phyloP scores from a whole-genome alignment of 2,888 invertebrate species.

The Acanthosepion pharaonis region DNA sequence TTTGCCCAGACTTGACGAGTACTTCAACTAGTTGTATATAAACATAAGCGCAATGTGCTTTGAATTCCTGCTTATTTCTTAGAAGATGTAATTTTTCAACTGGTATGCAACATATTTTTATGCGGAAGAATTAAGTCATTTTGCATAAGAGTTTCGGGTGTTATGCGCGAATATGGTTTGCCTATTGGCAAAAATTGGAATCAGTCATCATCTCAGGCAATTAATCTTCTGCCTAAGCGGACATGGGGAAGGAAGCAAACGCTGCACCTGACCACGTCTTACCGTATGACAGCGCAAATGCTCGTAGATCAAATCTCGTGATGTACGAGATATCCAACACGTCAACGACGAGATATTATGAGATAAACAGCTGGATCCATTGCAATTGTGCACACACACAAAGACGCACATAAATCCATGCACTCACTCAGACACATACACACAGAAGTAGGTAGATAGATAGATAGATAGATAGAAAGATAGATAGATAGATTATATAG shows the following conservation, averaged over 20 bases:
- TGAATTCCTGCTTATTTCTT: too few relatives aligned
- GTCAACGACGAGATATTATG: not conserved
- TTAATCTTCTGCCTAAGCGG: not conserved
- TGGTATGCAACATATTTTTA: too few relatives aligned
- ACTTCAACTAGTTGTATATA: too few relatives aligned
- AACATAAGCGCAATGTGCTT: too few relatives aligned
- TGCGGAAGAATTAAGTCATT: too few relatives aligned
- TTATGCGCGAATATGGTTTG: not conserved
- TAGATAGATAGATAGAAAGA: too few relatives aligned
- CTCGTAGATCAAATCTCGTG: slow-evolving; percentile 4
- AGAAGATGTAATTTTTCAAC: too few relatives aligned
- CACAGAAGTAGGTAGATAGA: not conserved
- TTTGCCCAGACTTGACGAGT: too few relatives aligned
- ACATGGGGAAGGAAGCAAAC: not conserved
- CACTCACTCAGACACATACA: not conserved
- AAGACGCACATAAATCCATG: not conserved
- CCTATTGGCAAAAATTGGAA: not conserved
- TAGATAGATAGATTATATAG: too few relatives aligned
- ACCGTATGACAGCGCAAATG: not conserved
- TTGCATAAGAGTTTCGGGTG: too few relatives aligned
- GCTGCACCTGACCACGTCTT: not conserved
- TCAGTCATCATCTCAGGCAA: not conserved
- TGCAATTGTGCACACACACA: not conserved
- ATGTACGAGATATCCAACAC: not conserved
- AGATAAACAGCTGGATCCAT: not conserved